Percentiles rank a stretch among this genome's conserved stretches.
Conservation (phyloP, 2,797 vertebrate species). For the Aratinga solstitialis region DNA sequence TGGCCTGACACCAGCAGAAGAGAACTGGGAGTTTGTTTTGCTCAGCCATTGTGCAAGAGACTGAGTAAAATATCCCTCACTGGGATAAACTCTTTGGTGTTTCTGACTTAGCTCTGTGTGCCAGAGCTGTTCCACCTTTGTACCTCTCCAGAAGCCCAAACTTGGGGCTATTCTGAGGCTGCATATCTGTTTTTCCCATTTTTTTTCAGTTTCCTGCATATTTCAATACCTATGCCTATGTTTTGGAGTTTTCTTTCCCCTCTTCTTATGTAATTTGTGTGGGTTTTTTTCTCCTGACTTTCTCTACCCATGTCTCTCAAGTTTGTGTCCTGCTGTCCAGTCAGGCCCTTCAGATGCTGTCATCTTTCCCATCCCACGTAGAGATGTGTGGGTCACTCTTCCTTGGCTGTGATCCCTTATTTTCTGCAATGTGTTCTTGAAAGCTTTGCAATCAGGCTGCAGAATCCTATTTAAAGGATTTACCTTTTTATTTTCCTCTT, state of each 20-base stretch:
- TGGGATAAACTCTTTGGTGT: neutral
- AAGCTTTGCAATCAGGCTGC: neutral
- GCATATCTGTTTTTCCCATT: neutral
- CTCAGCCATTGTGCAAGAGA: rapidly evolving
- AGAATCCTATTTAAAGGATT: neutral
- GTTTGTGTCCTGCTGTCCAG: rapidly evolving
- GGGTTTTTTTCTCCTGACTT: neutral
- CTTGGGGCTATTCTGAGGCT: neutral
- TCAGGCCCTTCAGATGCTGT: neutral
- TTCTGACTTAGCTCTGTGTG: rapidly evolving
- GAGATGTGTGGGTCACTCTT: neutral
- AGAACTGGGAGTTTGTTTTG: neutral
- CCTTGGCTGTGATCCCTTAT: neutral
- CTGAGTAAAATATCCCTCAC: rapidly evolving
- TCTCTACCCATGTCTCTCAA: neutral
- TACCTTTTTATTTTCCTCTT: neutral
- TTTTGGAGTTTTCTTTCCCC: neutral
- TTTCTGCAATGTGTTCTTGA: neutral
- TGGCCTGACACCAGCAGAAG: neutral
- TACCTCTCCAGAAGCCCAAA: neutral
- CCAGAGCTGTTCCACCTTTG: rapidly evolving
- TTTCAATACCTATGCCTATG: neutral
- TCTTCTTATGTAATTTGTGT: rapidly evolving
- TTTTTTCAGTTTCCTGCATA: neutral
- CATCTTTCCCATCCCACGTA: neutral